Percentiles rank a stretch among this genome's conserved stretches.
These are phyloP conservation scores for Melospiza georgiana DNA, from an alignment of 2,113 vertebrate genomes.

Conservation along the genomic window DNA sequence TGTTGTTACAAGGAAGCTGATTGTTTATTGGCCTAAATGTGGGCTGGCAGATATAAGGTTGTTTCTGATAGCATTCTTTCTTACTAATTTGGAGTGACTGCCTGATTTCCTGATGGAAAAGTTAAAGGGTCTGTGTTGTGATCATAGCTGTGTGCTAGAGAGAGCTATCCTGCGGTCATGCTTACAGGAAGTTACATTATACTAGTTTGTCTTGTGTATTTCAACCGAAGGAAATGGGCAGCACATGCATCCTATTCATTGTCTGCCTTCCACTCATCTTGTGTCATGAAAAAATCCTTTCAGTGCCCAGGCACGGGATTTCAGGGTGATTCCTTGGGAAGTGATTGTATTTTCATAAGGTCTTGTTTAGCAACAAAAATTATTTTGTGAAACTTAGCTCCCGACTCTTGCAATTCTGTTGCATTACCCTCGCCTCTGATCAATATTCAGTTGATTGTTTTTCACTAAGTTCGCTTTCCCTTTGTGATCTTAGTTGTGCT, in stretches of 20 bases:
- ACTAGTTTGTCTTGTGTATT: neutral
- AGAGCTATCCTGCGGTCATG: neutral
- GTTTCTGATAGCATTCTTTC: neutral
- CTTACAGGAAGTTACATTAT: neutral
- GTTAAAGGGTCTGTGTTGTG: neutral
- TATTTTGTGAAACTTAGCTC: neutral
- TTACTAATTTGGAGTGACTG: neutral
- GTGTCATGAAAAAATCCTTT: neutral
- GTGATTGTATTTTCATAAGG: neutral
- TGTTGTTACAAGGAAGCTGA: neutral
- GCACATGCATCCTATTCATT: neutral
- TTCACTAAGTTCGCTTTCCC: neutral
- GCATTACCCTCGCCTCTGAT: neutral
- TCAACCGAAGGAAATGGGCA: neutral
- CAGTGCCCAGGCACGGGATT: neutral
- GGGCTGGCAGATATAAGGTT: neutral
- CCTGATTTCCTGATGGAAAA: neutral
- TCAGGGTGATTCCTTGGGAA: neutral
- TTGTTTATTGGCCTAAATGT: neutral
- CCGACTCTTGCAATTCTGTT: neutral
- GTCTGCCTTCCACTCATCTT: neutral
- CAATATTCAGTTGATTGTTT: neutral
- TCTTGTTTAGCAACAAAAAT: neutral
- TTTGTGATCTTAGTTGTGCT: neutral
- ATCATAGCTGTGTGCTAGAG: neutral